Percentiles rank a stretch among this genome's conserved stretches.
These are phyloP conservation scores for Petaurus breviceps DNA, from an alignment of 2,113 vertebrate genomes.

Conservation along the genomic window DNA sequence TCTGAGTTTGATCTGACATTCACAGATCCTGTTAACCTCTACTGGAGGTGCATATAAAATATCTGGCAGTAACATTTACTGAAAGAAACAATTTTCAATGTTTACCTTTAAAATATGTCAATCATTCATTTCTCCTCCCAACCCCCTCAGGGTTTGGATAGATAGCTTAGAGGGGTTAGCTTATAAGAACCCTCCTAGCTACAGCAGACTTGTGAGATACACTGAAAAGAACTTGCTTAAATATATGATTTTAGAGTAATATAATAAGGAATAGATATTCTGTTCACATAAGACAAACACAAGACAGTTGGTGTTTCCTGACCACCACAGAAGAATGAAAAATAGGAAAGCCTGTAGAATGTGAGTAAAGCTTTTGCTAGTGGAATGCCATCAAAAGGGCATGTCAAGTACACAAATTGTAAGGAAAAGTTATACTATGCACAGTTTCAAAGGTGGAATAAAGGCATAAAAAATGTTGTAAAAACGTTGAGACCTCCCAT, in stretches of 20 bases:
- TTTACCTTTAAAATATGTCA: conserved; percentile 28
- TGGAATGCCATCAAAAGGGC: neutral
- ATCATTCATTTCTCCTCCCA: conserved; percentile 6
- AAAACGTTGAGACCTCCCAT: neutral
- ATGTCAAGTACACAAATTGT: neutral
- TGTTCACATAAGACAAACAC: neutral
- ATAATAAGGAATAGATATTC: neutral
- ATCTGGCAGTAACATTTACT: neutral
- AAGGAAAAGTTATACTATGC: neutral
- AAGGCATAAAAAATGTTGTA: no score
- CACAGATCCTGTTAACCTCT: neutral
- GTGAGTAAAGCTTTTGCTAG: neutral
- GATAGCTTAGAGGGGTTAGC: neutral
- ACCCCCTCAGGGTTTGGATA: neutral
- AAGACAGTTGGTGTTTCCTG: neutral
- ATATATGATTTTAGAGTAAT: neutral
- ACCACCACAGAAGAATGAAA: neutral
- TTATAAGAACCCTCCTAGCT: neutral
- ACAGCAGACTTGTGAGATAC: neutral
- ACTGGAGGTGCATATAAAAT: neutral
- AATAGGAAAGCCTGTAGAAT: neutral
- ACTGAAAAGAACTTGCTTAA: conserved; percentile 39
- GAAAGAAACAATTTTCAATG: conserved; percentile 12
- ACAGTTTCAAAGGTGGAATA: neutral
- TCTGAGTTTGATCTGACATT: conserved; percentile 20